These are phyloP conservation scores for Coremacera marginata DNA, from an alignment of 2,888 invertebrate species.

Conservation along the genomic window DNA sequence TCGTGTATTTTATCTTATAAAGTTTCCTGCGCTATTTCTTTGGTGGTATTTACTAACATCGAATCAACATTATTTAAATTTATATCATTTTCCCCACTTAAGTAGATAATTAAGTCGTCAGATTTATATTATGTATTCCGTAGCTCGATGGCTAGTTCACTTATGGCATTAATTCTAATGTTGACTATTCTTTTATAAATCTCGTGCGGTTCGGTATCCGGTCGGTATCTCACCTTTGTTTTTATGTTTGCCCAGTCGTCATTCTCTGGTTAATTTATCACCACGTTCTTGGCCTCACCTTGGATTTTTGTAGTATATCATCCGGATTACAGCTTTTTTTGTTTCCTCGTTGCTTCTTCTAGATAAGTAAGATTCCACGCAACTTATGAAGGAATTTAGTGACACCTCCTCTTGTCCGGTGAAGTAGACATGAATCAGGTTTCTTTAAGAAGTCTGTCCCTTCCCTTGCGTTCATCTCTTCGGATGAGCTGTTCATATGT, in stretches of 20 bases:
- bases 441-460: no score
- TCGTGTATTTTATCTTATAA: no score
- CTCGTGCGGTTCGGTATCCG: conserved; percentile 24
- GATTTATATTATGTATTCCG: conserved; percentile 40
- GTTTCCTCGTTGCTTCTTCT: neutral
- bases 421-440: no score
- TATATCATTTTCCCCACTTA: conserved; percentile 30
- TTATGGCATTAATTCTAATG: conserved; percentile 33
- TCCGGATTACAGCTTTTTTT: neutral
- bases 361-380: neutral
- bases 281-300: neutral
- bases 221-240: conserved; percentile 20
- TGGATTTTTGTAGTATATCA: neutral
- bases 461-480: no score
- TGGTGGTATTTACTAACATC: no score
- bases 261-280: neutral
- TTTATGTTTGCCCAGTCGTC: neutral
- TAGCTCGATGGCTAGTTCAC: conserved; percentile 37
- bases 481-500: no score
- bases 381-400: neutral
- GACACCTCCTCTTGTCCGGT: neutral
- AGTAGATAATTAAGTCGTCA: conserved; percentile 38
- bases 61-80: conserved; percentile 31
- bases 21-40: no score
- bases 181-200: conserved; percentile 22